phyloP scores from a whole-genome alignment of 2,888 invertebrate genomes.

The Pandemis cinnamomeana region DNA sequence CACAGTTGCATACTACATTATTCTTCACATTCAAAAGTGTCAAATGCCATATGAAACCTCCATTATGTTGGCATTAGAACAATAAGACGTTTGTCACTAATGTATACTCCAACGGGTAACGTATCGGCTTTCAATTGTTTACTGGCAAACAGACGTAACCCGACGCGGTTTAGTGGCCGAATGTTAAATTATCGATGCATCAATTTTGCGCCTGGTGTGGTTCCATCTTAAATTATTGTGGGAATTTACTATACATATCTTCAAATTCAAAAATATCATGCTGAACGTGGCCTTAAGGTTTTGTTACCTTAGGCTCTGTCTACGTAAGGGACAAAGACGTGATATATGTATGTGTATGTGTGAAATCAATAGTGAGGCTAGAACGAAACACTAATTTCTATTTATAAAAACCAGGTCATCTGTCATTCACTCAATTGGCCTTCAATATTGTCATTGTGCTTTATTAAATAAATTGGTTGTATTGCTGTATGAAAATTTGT shows the following conservation, averaged over 20 bases:
- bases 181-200: background rate
- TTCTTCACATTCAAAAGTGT: background rate
- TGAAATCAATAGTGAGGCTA: no score
- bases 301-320: no score
- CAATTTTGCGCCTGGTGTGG: background rate
- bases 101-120: conserved; percentile 7
- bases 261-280: no score
- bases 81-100: conserved; percentile 29
- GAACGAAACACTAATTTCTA: background rate
- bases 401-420: background rate
- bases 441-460: background rate
- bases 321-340: no score
- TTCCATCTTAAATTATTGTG: background rate
- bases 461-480: background rate
- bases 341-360: no score
- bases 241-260: no score
- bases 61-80: conserved; percentile 28
- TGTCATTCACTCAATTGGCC: background rate
- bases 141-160: background rate
- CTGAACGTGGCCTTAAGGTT: no score
- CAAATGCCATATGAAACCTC: conserved; percentile 15
- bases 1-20: background rate
- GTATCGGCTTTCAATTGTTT: conserved; percentile 39
- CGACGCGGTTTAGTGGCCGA: background rate
- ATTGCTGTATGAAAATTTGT: background rate